phyloP scores from a whole-genome alignment of 2,888 invertebrate genomes.

The Ormyrus nitidulus region DNA sequence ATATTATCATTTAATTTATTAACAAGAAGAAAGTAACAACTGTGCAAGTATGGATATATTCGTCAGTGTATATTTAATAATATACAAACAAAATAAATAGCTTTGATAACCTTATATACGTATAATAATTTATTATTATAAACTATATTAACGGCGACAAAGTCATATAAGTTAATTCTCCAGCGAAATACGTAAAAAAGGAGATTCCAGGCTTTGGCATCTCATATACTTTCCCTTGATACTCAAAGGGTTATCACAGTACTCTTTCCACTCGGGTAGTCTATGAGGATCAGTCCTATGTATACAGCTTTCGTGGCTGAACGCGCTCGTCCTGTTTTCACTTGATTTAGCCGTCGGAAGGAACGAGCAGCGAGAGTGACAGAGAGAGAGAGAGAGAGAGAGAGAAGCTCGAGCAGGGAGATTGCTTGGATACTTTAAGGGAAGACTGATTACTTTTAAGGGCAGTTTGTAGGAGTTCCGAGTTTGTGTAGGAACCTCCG shows the following conservation, averaged over 20 bases:
- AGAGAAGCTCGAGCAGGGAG: conserved; percentile 17
- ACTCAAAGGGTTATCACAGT: neutral
- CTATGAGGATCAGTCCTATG: neutral
- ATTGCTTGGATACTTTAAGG: conserved; percentile 24
- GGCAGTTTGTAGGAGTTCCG: conserved; percentile 2
- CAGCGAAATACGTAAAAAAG: neutral
- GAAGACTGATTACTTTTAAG: conserved; percentile 43
- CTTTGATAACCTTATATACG: too few species aligned
- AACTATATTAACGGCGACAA: too few species aligned
- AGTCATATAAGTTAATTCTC: too few species aligned
- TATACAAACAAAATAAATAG: too few species aligned
- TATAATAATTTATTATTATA: too few species aligned
- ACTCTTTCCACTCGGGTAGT: neutral
- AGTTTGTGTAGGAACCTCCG: conserved; percentile 9
- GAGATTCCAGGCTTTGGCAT: too few species aligned
- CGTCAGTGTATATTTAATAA: too few species aligned
- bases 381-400: neutral
- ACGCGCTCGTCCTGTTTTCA: conserved; percentile 36
- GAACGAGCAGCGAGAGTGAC: conserved; percentile 28
- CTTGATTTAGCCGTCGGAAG: conserved; percentile 25
- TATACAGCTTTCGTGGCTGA: conserved; percentile 16
- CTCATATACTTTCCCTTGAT: too few species aligned
- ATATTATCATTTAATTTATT: too few species aligned
- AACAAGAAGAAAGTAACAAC: too few species aligned
- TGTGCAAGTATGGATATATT: too few species aligned